A percentile compares a stretch with the other conserved stretches of the same genome.
These are phyloP conservation scores for Branchinecta lindahli DNA, from an alignment of 1,140 invertebrate genomes.

Conservation along the genomic window DNA sequence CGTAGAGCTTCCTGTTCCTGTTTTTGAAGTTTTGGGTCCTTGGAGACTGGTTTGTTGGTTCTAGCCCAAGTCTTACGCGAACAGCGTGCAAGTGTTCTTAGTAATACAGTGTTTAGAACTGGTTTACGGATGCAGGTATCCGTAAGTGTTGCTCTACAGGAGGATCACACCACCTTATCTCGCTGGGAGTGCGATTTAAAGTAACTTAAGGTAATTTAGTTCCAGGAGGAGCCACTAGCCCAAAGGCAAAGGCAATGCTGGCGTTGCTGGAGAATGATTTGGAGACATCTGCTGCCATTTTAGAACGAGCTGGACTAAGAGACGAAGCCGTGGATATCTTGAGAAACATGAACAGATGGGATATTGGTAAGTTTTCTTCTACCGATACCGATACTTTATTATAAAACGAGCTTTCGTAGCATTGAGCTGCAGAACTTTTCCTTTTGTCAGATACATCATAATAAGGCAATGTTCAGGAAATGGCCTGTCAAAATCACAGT, in stretches of 20 bases:
- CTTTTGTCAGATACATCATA: not conserved
- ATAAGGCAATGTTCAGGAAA: too few relatives aligned
- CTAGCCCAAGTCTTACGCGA: too few relatives aligned
- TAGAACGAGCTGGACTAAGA: not conserved
- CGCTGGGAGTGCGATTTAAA: too few relatives aligned
- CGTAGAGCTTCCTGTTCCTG: too few relatives aligned
- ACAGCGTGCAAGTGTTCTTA: too few relatives aligned
- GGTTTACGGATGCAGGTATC: too few relatives aligned
- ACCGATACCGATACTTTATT: not conserved
- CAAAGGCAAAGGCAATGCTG: not conserved
- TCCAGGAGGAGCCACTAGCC: not conserved
- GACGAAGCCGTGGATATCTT: not conserved
- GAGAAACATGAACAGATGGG: not conserved
- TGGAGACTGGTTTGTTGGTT: too few relatives aligned
- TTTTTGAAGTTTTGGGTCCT: too few relatives aligned
- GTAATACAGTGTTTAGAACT: too few relatives aligned
- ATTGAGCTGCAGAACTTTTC: not conserved
- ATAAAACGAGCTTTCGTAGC: not conserved
- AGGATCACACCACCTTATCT: too few relatives aligned
- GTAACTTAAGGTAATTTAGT: too few relatives aligned
- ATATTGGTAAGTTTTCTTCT: not conserved
- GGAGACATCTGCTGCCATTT: not conserved
- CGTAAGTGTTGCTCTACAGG: too few relatives aligned
- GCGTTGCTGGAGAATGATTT: not conserved
- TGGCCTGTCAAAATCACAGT: not conserved